A percentile compares a stretch with the other conserved stretches of the same genome.
Conservation (phyloP, 64 coral and sea anemone species). For the Montipora foliosa region DNA sequence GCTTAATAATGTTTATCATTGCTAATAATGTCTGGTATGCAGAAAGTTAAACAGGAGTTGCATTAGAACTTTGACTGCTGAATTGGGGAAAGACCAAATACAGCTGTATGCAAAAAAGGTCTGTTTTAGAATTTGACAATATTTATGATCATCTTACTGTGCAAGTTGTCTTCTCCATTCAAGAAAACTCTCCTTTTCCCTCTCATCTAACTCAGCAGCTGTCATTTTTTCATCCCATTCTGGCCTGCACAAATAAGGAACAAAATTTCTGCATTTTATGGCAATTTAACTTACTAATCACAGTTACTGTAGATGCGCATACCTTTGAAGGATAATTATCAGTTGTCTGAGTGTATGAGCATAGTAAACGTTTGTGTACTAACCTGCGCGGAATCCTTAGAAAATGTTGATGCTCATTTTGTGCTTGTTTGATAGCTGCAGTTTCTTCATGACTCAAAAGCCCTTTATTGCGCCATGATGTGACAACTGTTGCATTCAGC, state of each 20-base stretch:
- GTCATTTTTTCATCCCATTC: constrained; percentile 86
- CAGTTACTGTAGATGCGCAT: no score
- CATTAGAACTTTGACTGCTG: no score
- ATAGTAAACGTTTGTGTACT: no score
- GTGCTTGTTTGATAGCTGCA: constrained; percentile 72
- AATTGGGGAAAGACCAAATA: no score
- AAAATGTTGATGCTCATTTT: constrained; percentile 82
- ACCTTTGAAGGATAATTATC: no score
- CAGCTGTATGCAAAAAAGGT: no score
- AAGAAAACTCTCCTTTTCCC: constrained; percentile 89
- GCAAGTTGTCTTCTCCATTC: constrained; percentile 97
- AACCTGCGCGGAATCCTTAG: constrained; percentile 96
- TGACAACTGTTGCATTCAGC: constrained; percentile 81
- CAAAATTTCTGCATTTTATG: not conserved
- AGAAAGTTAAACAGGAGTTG: no score
- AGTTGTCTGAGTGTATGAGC: no score
- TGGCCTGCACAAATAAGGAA: constrained; percentile 58
- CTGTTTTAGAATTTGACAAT: no score
- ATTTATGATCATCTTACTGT: constrained; percentile 54
- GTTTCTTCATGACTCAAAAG: constrained; percentile 57
- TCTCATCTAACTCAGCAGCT: constrained; percentile 82
- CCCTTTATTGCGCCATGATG: constrained; percentile 67
- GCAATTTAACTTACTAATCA: not conserved
- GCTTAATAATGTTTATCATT: no score
- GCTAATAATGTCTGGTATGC: no score